Conservation (phyloP, 2,113 vertebrate species). For the Lucifuga dentata region DNA sequence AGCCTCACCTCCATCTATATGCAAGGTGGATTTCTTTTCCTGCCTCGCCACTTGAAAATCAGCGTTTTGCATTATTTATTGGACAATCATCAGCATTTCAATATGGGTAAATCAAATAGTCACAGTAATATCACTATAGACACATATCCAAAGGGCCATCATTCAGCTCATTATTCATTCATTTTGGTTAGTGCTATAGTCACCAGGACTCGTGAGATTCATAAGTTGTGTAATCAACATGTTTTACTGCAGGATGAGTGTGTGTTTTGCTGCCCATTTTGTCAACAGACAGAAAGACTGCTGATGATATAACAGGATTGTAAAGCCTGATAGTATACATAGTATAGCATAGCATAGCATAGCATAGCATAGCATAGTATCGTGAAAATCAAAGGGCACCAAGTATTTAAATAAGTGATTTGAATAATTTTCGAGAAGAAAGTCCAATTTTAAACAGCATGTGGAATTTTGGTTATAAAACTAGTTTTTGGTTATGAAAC, state of each 20-base stretch:
- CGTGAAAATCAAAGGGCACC: neutral
- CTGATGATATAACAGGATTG: neutral
- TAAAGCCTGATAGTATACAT: no score
- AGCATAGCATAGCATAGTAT: no score
- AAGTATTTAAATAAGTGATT: slow-evolving; percentile 1
- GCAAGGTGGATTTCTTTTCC: slow-evolving; percentile 70
- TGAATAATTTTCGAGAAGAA: slow-evolving; percentile 1
- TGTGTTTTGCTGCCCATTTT: slow-evolving; percentile 4
- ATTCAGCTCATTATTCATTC: slow-evolving; percentile 71
- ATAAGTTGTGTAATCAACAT: slow-evolving; percentile 77
- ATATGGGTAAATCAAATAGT: slow-evolving; percentile 74
- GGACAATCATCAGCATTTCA: slow-evolving; percentile 74
- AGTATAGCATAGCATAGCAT: no score
- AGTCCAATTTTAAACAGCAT: slow-evolving; percentile 9
- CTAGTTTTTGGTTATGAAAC: no score
- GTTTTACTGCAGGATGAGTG: slow-evolving; percentile 54
- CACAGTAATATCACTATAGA: slow-evolving; percentile 71
- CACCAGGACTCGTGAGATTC: slow-evolving; percentile 49
- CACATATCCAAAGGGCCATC: slow-evolving; percentile 62
- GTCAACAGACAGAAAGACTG: neutral
- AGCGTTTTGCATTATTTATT: slow-evolving; percentile 79
- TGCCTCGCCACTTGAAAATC: slow-evolving; percentile 62
- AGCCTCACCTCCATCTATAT: slow-evolving; percentile 73
- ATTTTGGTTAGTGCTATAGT: slow-evolving; percentile 69
- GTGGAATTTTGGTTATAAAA: neutral